Conservation (phyloP, 1,140 invertebrate genomes). For the Drosophila seguyi region DNA sequence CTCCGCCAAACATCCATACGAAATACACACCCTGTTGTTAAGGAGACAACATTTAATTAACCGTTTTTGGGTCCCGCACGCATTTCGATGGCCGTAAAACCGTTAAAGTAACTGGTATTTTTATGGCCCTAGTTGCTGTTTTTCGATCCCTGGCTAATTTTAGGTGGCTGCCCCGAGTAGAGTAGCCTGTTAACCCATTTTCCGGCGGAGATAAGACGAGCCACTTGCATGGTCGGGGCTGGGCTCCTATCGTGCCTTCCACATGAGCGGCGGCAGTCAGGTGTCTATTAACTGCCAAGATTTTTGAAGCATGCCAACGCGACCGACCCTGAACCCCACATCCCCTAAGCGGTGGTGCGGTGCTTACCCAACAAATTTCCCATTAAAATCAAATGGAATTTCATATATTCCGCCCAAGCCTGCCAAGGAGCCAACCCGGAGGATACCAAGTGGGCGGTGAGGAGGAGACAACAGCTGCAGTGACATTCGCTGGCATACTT, state of each 20-base stretch:
- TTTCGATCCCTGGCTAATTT: constrained; percentile 40
- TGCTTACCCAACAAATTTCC: constrained; percentile 59
- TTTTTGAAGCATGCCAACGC: constrained; percentile 47
- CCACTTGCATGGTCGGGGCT: constrained; percentile 37
- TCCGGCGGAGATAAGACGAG: constrained; percentile 35
- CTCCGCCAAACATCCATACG: not conserved
- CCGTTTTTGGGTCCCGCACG: constrained; percentile 50
- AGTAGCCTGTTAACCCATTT: constrained; percentile 49
- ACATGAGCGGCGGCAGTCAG: constrained; percentile 41
- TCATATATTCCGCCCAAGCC: constrained; percentile 43
- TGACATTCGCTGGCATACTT: constrained; percentile 61
- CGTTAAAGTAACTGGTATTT: constrained; percentile 44
- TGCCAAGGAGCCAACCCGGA: not conserved
- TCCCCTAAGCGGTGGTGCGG: constrained; percentile 2
- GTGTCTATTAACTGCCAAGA: constrained; percentile 55
- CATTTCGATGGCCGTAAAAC: constrained; percentile 40
- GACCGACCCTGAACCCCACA: not conserved
- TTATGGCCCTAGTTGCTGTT: constrained; percentile 21
- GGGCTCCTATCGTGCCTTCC: constrained; percentile 45
- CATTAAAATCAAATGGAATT: constrained; percentile 81
- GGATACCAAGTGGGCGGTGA: not conserved
- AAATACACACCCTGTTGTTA: constrained; percentile 49
- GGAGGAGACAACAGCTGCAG: constrained; percentile 40
- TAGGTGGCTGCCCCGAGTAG: not conserved
- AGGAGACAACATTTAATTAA: constrained; percentile 69